Evolutionary conservation across 1,140 invertebrate species (phyloP), one percentile per base, ranked within the genome.

Genomic region (Dreissena polymorpha): DNA sequence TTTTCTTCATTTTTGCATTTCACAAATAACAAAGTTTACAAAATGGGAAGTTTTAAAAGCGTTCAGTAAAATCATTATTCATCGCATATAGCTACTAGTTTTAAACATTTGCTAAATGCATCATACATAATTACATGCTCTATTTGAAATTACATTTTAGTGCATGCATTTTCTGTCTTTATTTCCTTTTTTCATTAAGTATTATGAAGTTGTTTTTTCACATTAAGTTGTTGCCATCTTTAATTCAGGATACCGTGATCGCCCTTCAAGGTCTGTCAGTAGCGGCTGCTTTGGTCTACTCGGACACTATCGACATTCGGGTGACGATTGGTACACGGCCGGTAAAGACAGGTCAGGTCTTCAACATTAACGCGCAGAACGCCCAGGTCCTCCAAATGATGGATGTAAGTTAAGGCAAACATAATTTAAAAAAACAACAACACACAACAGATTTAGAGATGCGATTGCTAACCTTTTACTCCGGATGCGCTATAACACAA

Each of bases 181-280:
- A 7, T 25, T 68, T 68, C 25, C 16, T 3, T 16, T 16, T 27
- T n/a, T 68, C 6, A 68, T 68, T 5, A 68, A 68, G 23, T 68
- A 23, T 7, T 39, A n/a, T n/a, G n/a, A 68, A 68, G 23, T 68
- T 21, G 18, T 21, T 39, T 51, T 72, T 18, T 13, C 16, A 63
- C 12, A 21, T 68, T 23, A 7, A 71, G 39, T 70, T 39, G 60
- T 69, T 71, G 0, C 39, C 65, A 0, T 50, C 25, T 94, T 96
- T 57, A 95, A 83, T 87, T 8, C 86, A 94, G 91, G 94, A 94
- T 85, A 94, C 94, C 0, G 92, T 94, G 0, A 86, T 94, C 25
- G 93, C 92, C 21, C 85, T 94, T 6, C 92, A 93, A 83, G 91
- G 92, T 13, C 88, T 94, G 57, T 89, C 93, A 14, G 87, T 91